These are phyloP conservation scores for Stegodyphus dumicola DNA, from an alignment of 1,140 invertebrate genomes.

Conservation along the genomic window DNA sequence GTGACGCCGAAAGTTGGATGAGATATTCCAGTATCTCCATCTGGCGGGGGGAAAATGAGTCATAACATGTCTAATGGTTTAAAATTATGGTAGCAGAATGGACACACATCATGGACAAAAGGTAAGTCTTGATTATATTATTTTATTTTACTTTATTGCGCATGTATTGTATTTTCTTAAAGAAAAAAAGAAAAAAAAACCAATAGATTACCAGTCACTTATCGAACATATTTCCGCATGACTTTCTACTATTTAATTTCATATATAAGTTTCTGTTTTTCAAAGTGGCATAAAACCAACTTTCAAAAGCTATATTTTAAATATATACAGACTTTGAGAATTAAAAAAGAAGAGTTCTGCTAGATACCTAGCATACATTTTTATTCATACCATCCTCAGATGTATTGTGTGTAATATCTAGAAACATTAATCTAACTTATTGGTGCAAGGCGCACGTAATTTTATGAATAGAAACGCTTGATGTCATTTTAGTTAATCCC, in stretches of 20 bases:
- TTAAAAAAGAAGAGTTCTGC: neutral
- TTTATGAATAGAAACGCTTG: too few relatives aligned
- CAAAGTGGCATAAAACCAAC: neutral
- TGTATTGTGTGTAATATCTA: too few relatives aligned
- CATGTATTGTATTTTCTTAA: too few relatives aligned
- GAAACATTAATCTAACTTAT: too few relatives aligned
- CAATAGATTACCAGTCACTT: too few relatives aligned
- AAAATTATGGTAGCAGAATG: conserved; percentile 63
- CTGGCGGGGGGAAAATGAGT: conserved; percentile 16
- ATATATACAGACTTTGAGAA: neutral
- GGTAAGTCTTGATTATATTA: conserved; percentile 37
- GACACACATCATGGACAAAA: conserved; percentile 64
- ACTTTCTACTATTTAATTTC: neutral
- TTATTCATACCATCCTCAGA: too few relatives aligned
- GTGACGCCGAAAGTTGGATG: too few relatives aligned
- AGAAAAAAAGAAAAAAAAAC: neutral
- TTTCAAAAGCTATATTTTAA: neutral
- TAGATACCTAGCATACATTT: neutral
- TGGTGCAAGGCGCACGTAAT: too few relatives aligned
- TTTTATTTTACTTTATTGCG: neutral
- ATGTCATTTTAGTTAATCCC: too few relatives aligned
- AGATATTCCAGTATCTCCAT: conserved; percentile 8
- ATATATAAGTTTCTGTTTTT: neutral
- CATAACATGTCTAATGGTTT: conserved; percentile 41
- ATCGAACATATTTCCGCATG: too few relatives aligned